phyloP scores from a whole-genome alignment of 2,113 vertebrate species.

The Phrynosoma platyrhinos region DNA sequence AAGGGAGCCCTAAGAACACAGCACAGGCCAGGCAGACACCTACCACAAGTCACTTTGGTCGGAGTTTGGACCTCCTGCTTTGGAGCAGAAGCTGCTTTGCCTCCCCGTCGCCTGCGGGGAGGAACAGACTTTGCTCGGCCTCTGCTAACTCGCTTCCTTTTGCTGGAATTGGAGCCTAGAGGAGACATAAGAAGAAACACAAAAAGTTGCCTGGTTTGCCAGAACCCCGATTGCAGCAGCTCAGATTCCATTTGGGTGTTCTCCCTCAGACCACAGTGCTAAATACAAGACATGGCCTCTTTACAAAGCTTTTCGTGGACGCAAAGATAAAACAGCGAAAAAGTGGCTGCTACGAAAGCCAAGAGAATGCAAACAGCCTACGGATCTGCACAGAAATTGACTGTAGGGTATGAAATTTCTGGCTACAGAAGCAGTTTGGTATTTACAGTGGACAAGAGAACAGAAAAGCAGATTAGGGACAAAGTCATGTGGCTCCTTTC shows the following conservation, averaged over 20 bases:
- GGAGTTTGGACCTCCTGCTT: constrained; percentile 51
- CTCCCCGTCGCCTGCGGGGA: constrained; percentile 72
- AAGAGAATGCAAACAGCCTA: not conserved
- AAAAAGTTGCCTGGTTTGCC: not conserved
- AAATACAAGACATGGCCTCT: not conserved
- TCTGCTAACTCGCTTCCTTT: constrained; percentile 68
- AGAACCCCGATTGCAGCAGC: not conserved
- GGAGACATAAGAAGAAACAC: not conserved
- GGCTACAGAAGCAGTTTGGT: no score
- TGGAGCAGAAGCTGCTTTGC: constrained; percentile 35
- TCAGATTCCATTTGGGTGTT: not conserved
- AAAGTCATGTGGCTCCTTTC: not conserved
- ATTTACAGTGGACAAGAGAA: not conserved
- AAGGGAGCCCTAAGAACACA: not conserved
- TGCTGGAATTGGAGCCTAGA: constrained; percentile 77
- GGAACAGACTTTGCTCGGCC: constrained; percentile 65
- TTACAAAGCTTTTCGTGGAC: not conserved
- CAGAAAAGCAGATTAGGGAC: not conserved
- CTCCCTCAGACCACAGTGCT: no score
- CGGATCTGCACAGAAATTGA: not conserved
- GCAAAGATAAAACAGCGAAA: not conserved
- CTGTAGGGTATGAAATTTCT: not conserved
- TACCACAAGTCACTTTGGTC: constrained; percentile 88
- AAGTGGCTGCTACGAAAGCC: not conserved
- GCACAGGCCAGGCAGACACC: constrained; percentile 60